Percentiles rank a stretch among this genome's conserved stretches.
phyloP scores from a whole-genome alignment of 1,140 invertebrate genomes.

The Eriosoma lanigerum region DNA sequence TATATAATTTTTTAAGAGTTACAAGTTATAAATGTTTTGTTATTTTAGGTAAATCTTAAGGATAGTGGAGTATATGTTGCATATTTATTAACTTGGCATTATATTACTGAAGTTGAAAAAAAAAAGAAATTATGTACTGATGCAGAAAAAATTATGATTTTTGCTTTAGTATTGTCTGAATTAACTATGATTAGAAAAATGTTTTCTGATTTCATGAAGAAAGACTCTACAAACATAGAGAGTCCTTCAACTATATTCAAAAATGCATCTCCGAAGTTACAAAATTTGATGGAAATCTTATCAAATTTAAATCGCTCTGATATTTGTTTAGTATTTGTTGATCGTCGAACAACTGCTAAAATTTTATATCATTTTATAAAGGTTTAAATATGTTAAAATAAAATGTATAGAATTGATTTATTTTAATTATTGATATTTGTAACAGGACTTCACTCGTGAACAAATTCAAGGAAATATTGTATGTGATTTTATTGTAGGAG shows the following conservation, averaged over 20 bases:
- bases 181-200: slow-evolving; percentile 57
- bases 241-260: slow-evolving; percentile 59
- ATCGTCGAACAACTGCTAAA: slow-evolving; percentile 75
- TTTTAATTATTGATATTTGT: neutral
- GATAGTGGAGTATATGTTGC: slow-evolving; percentile 25
- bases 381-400: slow-evolving; percentile 56
- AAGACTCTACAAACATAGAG: slow-evolving; percentile 45
- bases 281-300: slow-evolving; percentile 63
- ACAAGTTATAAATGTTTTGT: neutral
- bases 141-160: neutral
- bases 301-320: slow-evolving; percentile 58
- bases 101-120: slow-evolving; percentile 24
- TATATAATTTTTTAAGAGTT: neutral
- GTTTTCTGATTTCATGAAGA: slow-evolving; percentile 57
- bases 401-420: neutral
- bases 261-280: slow-evolving; percentile 65
- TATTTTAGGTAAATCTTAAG: neutral
- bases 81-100: slow-evolving; percentile 27
- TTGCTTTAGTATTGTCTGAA: slow-evolving; percentile 8
- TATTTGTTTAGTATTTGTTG: slow-evolving; percentile 73
- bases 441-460: slow-evolving; percentile 53
- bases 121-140: slow-evolving; percentile 5
- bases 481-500: slow-evolving; percentile 74
- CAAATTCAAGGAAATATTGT: slow-evolving; percentile 63
- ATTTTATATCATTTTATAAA: slow-evolving; percentile 74